These are phyloP conservation scores for Eumacrocentrus americanus DNA, from an alignment of 2,888 invertebrate genomes.

Conservation along the genomic window DNA sequence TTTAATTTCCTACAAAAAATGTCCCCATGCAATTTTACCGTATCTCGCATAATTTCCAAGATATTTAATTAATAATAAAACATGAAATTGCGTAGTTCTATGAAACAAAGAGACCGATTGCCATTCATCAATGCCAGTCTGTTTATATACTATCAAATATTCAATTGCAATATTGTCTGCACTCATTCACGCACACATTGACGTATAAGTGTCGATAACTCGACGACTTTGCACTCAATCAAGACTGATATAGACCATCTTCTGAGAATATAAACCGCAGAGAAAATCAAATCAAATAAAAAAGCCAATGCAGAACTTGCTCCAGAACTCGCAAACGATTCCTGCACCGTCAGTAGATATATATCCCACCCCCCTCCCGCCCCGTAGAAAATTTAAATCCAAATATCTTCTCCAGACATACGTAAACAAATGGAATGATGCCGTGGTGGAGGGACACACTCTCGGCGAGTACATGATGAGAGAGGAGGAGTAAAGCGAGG, in stretches of 20 bases:
- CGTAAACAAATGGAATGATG: slow-evolving; percentile 39
- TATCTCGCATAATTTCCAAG: too few relatives aligned
- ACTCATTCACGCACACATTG: neutral
- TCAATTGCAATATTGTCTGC: slow-evolving; percentile 20
- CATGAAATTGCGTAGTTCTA: neutral
- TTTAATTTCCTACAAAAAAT: too few relatives aligned
- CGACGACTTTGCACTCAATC: slow-evolving; percentile 24
- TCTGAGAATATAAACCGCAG: neutral
- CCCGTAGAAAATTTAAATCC: slow-evolving; percentile 48
- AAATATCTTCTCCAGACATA: slow-evolving; percentile 47
- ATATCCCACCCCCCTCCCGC: too few relatives aligned
- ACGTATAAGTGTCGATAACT: slow-evolving; percentile 16
- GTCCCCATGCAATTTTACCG: too few relatives aligned
- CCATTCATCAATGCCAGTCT: slow-evolving; percentile 17
- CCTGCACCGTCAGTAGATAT: too few relatives aligned
- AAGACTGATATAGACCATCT: neutral
- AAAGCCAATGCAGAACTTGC: too few relatives aligned
- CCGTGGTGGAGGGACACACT: too few relatives aligned
- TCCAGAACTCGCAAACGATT: too few relatives aligned
- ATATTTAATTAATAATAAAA: neutral
- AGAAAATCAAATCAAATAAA: neutral
- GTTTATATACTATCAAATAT: slow-evolving; percentile 1
- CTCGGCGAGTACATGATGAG: slow-evolving; percentile 22
- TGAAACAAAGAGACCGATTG: slow-evolving; percentile 17
- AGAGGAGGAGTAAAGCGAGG: neutral